Evolutionary conservation across 1,140 invertebrate genomes (phyloP), one percentile per base, ranked within the genome.

Genomic region (Triops longicaudatus): DNA sequence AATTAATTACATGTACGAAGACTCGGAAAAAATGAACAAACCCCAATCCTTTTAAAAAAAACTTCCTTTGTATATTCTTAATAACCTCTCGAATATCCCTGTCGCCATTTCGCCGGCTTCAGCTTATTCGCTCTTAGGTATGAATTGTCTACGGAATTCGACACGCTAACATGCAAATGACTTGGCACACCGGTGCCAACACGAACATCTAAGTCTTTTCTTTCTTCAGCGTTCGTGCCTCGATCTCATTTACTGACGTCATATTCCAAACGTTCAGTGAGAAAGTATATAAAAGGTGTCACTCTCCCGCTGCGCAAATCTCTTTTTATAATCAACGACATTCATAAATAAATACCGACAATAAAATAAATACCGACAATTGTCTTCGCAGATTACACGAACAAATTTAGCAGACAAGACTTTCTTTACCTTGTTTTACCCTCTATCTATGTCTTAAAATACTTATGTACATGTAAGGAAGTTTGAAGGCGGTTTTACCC

Each of bases 101-200:
- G 14, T 63, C 50, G 17, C 50, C 14, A 63, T 63, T 63, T 63
- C 22, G 50, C 50, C n/a, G 50, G 50, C 50, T 63, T 22, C 50
- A 22, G 22, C 14, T 17, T 63, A n/a, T n/a, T n/a, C 14, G 22
- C 50, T 63, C 50, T 6, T 63, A 63, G 14, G 50, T 63, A 37
- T 37, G 31, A 37, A 37, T 37, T 37, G 31, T 37, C 31, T 37
- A 37, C 31, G 31, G 50, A 63, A n/a, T 17, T 63, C 50, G 14
- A 63, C 50, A 63, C 50, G 50, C 50, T 63, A 63, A 22, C 50
- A 63, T 63, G 50, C 50, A 63, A 63, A 22, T 63, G 50, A 63
- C 17, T 63, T 63, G 0, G 50, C 50, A 63, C 50, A 63, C 11
- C n/a, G n/a, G 50, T 63, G 50, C 50, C 50, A 63, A 63, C 50